Evolutionary conservation across 2,797 vertebrate genomes (phyloP), one percentile per base, ranked within the genome.

Genomic region (Meriones psammophilus): DNA sequence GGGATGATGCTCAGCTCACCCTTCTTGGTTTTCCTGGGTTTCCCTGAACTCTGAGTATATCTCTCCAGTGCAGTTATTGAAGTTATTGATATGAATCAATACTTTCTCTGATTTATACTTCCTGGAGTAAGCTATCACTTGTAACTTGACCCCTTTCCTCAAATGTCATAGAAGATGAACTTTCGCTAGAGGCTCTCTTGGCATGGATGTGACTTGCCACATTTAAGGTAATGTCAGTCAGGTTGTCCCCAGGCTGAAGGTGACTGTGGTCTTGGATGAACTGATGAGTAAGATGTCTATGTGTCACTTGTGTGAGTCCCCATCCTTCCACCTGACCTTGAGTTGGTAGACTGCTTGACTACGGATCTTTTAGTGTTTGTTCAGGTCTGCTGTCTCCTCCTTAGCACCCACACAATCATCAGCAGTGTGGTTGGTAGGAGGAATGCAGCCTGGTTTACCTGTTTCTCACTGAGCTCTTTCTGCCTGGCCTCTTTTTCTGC

Each of bases 101-200:
- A 98, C 99, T 60, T 99, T 99, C 97, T 99, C 99, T 0, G 99
- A 99, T 96, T 99, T 99, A 98, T 99, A 99, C 97, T 97, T 98
- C 96, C 99, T 99, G 95, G 99, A 99, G 98, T 99, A 99, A 54
- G 99, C 99, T 99, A 99, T 99, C 88, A 99, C 99, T 98, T 99
- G 99, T 97, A 99, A 97, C 97, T 99, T 99, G 87, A 99, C 5
- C 99, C 99, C 97, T 99, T 99, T 5, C 99, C 99, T 97, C 99
- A 98, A 97, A 99, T 98, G 98, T 99, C 99, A 93, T 99, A 99
- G 98, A 99, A 99, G 92, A 99, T 98, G 93, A 99, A 98, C 97
- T 99, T 99, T 96, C 99, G 99, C 93, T 99, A 87, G 99, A 99
- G 30, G 98, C 99, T 97, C 99, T 99, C 98, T 99, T 99, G 74